Evolutionary conservation across 1,140 invertebrate genomes (phyloP).

Genomic region (Sitobion miscanthi): DNA sequence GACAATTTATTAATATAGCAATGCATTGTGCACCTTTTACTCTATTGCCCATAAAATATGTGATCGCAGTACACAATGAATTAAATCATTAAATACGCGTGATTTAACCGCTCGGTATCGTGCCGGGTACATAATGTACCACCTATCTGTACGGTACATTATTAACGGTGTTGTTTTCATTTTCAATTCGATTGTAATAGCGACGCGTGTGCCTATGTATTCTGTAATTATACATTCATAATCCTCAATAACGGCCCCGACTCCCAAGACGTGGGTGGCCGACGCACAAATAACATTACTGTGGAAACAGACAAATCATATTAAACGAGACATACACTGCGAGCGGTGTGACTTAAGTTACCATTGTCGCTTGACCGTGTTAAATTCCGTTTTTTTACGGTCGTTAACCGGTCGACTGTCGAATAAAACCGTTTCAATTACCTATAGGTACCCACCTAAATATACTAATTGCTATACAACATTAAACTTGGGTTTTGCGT

Average conservation of each 20-base stretch:
- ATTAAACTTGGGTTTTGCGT: not conserved
- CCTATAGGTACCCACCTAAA: not conserved
- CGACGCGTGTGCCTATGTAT: not conserved
- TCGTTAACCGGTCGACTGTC: not conserved
- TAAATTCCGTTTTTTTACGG: not conserved
- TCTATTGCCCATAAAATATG: not conserved
- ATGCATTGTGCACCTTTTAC: not conserved
- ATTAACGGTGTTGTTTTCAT: not conserved
- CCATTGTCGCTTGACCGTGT: not conserved
- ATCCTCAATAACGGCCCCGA: not conserved
- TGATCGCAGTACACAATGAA: not conserved
- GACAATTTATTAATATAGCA: not conserved
- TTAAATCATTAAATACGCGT: not conserved
- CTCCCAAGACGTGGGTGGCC: not conserved
- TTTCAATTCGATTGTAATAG: not conserved
- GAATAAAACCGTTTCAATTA: not conserved
- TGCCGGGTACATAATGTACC: not conserved
- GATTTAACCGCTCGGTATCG: not conserved
- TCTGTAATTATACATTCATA: not conserved
- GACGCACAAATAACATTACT: not conserved
- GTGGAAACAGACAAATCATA: not conserved
- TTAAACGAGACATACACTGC: not conserved
- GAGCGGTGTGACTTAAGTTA: not conserved
- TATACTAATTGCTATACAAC: not conserved
- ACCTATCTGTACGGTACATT: too few relatives aligned